Conservation (phyloP, 2,113 vertebrate species). For the Echinops telfairi region DNA sequence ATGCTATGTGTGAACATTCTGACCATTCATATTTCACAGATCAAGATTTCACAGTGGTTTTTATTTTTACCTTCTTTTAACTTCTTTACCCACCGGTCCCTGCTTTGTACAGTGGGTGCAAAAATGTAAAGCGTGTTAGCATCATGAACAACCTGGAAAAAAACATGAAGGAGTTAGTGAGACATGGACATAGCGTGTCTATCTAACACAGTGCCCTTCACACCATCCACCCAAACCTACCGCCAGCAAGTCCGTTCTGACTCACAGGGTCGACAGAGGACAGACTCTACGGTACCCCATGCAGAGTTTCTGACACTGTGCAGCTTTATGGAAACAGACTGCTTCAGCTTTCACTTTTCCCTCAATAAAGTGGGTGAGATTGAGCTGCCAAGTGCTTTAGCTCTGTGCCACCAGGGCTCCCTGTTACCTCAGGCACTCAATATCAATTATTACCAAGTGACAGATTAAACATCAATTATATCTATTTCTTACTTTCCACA, state of each 20-base stretch:
- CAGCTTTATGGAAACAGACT: too few relatives aligned
- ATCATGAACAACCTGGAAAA: constrained; percentile 93
- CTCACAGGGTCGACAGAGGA: not conserved
- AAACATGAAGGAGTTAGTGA: constrained; percentile 36
- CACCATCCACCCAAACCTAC: not conserved
- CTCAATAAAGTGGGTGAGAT: not conserved
- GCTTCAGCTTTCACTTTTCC: too few relatives aligned
- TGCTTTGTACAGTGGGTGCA: constrained; percentile 92
- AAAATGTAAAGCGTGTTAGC: constrained; percentile 94
- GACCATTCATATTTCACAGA: not conserved
- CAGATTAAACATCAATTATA: not conserved
- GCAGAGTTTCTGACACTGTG: too few relatives aligned
- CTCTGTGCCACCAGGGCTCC: not conserved
- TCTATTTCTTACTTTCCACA: not conserved
- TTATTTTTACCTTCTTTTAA: constrained; percentile 93
- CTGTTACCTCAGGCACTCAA: too few relatives aligned
- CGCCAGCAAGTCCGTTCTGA: not conserved
- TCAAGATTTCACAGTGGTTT: not conserved
- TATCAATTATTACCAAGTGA: too few relatives aligned
- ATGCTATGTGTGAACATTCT: not conserved
- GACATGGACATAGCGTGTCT: not conserved
- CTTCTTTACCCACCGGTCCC: constrained; percentile 93
- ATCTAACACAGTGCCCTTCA: not conserved
- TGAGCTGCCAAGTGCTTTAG: not conserved
- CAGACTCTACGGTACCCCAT: not conserved